A percentile compares a stretch with the other conserved stretches of the same genome.
Evolutionary conservation across 1,140 invertebrate species (phyloP).

Genomic region (Drepana arcuata): DNA sequence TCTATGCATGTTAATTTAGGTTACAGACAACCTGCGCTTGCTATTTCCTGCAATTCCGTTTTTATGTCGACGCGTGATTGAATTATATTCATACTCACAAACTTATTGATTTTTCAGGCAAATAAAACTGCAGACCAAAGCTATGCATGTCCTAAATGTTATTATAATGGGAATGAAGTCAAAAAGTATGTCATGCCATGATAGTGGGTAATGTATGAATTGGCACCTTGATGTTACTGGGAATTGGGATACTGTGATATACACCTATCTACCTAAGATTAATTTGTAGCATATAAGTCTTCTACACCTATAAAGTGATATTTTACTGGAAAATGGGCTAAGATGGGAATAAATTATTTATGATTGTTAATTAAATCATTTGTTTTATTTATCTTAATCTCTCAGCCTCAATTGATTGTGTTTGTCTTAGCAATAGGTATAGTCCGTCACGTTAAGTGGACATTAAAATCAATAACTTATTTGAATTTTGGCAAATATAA

Average conservation of each 20-base stretch:
- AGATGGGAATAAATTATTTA: too few species aligned
- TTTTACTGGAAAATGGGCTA: too few species aligned
- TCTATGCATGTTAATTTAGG: too few species aligned
- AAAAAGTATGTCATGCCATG: conserved; percentile 32
- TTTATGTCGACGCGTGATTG: background rate
- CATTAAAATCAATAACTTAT: too few species aligned
- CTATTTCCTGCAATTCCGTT: background rate
- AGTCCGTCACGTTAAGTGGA: too few species aligned
- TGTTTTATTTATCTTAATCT: background rate
- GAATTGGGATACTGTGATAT: conserved; percentile 4
- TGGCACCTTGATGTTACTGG: too few species aligned
- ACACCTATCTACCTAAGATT: too few species aligned
- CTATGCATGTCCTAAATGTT: conserved; percentile 53
- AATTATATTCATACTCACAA: background rate
- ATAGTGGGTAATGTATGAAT: conserved; percentile 2
- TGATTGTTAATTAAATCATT: conserved; percentile 1
- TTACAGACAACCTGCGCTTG: background rate
- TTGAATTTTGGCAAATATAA: too few species aligned
- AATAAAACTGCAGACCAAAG: conserved; percentile 52
- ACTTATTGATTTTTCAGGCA: conserved; percentile 38
- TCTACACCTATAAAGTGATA: too few species aligned
- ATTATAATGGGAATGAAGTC: conserved; percentile 46
- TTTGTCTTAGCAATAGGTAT: too few species aligned
- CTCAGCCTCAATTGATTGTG: too few species aligned
- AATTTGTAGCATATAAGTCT: too few species aligned